Evolutionary conservation across 2,797 vertebrate genomes (phyloP).

Genomic region (Garrulus glandarius): DNA sequence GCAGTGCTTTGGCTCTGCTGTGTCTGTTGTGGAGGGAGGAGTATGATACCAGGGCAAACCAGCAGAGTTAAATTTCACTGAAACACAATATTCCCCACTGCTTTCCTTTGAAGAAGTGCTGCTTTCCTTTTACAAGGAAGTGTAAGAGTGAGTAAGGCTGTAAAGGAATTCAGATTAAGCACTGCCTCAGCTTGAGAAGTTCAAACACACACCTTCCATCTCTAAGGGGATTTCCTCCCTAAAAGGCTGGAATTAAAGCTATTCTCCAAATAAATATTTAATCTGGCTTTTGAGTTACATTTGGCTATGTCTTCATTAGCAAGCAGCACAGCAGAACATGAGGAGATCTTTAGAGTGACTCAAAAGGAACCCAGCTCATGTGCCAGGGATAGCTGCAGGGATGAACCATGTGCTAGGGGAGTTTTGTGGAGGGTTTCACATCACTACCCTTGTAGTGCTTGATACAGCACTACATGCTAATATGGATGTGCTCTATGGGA

Average conservation of each 20-base stretch:
- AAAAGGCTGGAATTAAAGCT: constrained; percentile 30
- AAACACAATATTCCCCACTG: neutral
- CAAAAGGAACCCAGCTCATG: neutral
- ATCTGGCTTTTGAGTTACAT: neutral
- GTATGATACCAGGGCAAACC: neutral
- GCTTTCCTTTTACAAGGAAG: neutral
- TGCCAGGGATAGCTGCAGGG: neutral
- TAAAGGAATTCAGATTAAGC: neutral
- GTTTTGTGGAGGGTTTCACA: neutral
- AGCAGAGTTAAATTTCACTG: neutral
- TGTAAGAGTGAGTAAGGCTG: neutral
- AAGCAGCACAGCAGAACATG: neutral
- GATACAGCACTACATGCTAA: neutral
- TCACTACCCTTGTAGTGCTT: no score
- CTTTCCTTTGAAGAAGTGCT: constrained; percentile 2
- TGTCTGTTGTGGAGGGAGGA: neutral
- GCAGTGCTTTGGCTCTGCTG: neutral
- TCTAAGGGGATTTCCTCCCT: neutral
- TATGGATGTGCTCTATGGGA: rapidly evolving
- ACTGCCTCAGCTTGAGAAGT: neutral
- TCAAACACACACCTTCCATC: neutral
- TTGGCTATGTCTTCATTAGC: neutral
- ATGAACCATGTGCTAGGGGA: rapidly evolving
- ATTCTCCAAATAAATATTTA: constrained; percentile 47
- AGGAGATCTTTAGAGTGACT: neutral